phyloP scores from a whole-genome alignment of 92 coral and sea anemone genomes.

The Bergia puertoricense region DNA sequence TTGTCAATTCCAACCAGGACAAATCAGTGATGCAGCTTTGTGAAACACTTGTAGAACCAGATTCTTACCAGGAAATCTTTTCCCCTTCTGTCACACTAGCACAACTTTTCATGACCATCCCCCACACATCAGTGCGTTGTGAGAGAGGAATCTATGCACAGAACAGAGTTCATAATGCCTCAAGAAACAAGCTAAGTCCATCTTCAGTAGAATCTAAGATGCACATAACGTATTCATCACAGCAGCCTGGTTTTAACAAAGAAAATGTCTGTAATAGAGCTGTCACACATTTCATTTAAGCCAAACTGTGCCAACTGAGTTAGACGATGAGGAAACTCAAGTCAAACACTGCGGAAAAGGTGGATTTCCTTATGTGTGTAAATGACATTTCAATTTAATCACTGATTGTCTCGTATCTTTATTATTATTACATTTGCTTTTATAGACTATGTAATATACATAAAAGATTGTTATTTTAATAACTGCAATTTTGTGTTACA shows the following conservation, averaged over 20 bases:
- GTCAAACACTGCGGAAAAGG: background rate
- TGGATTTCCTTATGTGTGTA: background rate
- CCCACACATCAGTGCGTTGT: constrained; percentile 35
- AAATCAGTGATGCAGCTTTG: constrained; percentile 42
- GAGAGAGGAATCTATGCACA: no score
- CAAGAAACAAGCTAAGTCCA: constrained; percentile 38
- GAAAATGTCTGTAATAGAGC: constrained; percentile 54
- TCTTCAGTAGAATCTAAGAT: constrained; percentile 41
- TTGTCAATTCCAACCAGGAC: constrained; percentile 25
- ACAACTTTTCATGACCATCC: constrained; percentile 37
- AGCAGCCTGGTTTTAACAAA: constrained; percentile 34
- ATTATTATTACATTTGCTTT: background rate
- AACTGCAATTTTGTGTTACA: no score
- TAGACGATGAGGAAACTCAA: no score
- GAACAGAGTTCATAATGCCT: constrained; percentile 15
- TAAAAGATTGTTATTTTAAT: no score
- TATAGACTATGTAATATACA: no score
- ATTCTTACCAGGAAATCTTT: constrained; percentile 27
- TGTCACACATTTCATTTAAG: constrained; percentile 16
- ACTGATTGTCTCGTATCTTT: background rate
- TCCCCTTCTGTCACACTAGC: constrained; percentile 46
- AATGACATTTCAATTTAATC: background rate
- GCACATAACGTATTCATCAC: constrained; percentile 29
- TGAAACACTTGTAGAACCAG: constrained; percentile 36
- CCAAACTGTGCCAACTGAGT: background rate